Evolutionary conservation across 2,113 vertebrate species (phyloP).

Genomic region (Toxotes jaculatrix): DNA sequence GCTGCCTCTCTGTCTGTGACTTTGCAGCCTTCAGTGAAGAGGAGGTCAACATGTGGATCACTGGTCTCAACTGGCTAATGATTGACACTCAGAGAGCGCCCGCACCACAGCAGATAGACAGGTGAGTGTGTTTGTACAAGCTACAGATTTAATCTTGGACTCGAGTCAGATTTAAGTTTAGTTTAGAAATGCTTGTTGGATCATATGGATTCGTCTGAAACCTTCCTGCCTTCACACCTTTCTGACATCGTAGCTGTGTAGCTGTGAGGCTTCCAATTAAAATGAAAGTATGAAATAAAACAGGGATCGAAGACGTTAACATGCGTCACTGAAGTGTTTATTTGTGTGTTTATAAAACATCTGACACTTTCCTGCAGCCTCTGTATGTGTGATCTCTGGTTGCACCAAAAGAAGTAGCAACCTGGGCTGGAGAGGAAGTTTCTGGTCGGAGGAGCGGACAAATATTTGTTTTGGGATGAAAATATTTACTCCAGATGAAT

Average conservation of each 20-base stretch:
- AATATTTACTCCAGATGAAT: conserved; percentile 63
- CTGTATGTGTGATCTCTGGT: not conserved
- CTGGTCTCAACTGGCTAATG: conserved; percentile 89
- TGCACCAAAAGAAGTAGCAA: not conserved
- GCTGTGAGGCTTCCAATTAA: too few relatives aligned
- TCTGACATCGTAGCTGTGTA: not conserved
- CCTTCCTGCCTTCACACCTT: not conserved
- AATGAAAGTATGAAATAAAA: too few relatives aligned
- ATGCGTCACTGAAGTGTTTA: not conserved
- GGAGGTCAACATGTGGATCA: conserved; percentile 89
- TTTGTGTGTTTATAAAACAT: not conserved
- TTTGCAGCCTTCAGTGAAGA: conserved; percentile 89
- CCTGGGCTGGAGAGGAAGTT: not conserved
- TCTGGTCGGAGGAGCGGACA: conserved; percentile 8
- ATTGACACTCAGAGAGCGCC: conserved; percentile 85
- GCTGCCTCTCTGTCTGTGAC: not conserved
- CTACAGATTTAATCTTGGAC: too few relatives aligned
- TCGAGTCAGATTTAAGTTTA: too few relatives aligned
- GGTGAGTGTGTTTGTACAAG: conserved; percentile 68
- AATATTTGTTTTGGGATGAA: conserved; percentile 64
- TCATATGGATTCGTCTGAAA: too few relatives aligned
- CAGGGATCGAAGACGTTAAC: too few relatives aligned
- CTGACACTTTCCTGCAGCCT: not conserved
- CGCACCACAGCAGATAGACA: conserved; percentile 86
- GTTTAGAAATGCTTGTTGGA: too few relatives aligned